phyloP scores from a whole-genome alignment of 2,113 vertebrate genomes.

The Eonycteris spelaea region DNA sequence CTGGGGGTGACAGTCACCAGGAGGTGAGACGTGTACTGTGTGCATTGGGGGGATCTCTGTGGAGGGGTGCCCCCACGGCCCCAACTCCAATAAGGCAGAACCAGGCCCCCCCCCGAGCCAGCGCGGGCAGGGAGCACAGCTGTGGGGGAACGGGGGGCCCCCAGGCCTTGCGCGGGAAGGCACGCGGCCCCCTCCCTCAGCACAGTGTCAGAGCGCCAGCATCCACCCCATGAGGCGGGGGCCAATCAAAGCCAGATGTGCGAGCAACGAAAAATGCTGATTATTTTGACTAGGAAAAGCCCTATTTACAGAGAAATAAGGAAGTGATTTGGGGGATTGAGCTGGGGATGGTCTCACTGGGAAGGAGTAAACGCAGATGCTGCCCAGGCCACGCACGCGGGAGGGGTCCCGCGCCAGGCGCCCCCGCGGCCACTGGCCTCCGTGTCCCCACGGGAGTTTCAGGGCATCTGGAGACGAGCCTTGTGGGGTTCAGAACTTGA shows the following conservation, averaged over 20 bases:
- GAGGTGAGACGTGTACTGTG: accelerated
- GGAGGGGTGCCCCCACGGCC: neutral
- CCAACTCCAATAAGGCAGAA: neutral
- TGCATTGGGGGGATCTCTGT: neutral
- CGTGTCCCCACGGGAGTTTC: accelerated
- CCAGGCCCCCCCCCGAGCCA: neutral
- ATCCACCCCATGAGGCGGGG: slow-evolving; percentile 62
- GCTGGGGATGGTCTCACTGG: slow-evolving; percentile 69
- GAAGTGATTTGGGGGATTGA: slow-evolving; percentile 71
- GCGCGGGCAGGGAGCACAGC: neutral
- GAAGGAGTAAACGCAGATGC: slow-evolving; percentile 57
- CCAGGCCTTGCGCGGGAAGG: accelerated
- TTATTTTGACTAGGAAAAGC: slow-evolving; percentile 80
- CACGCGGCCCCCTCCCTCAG: neutral
- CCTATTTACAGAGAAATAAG: slow-evolving; percentile 75
- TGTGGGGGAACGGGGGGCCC: accelerated
- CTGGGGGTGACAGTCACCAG: neutral
- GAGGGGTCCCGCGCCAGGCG: neutral
- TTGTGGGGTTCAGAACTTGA: accelerated
- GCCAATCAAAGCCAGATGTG: slow-evolving; percentile 85
- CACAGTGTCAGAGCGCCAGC: slow-evolving; percentile 39
- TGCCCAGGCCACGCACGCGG: slow-evolving; percentile 55
- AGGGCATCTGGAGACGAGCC: accelerated
- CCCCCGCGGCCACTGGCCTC: neutral
- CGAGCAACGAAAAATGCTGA: slow-evolving; percentile 61